Conservation (phyloP, 2,113 vertebrate species). For the Hypanus sabinus region DNA sequence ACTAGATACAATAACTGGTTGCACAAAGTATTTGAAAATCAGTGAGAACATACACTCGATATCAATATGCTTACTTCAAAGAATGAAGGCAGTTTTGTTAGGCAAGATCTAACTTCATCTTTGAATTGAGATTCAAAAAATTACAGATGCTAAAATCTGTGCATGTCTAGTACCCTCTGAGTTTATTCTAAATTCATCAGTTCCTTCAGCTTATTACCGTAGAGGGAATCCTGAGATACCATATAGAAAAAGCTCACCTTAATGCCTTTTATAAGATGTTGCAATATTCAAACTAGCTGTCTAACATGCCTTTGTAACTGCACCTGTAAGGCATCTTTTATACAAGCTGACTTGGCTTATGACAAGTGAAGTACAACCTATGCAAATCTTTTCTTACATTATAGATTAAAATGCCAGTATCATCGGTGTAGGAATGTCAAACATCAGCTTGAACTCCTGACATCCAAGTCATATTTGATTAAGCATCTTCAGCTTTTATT, state of each 20-base stretch:
- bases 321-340: not conserved
- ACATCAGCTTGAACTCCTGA: not conserved
- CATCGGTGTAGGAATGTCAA: not conserved
- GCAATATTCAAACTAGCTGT: not conserved
- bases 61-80: too few species aligned
- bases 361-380: too few species aligned
- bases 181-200: not conserved
- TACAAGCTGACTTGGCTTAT: not conserved
- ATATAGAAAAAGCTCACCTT: not conserved
- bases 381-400: not conserved
- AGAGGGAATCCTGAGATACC: not conserved
- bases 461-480: not conserved
- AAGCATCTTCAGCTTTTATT: not conserved
- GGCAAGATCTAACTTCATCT: too few species aligned
- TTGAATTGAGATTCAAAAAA: not conserved
- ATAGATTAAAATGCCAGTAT: not conserved
- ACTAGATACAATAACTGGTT: not conserved
- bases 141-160: not conserved
- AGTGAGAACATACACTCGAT: not conserved
- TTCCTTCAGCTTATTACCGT: not conserved
- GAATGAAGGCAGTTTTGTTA: too few species aligned
- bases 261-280: not conserved
- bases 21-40: not conserved
- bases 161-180: too few species aligned
- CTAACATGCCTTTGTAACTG: too few species aligned